Evolutionary conservation across 2,113 vertebrate genomes (phyloP), one percentile per base, ranked within the genome.

Genomic region (Diadophis punctatus): DNA sequence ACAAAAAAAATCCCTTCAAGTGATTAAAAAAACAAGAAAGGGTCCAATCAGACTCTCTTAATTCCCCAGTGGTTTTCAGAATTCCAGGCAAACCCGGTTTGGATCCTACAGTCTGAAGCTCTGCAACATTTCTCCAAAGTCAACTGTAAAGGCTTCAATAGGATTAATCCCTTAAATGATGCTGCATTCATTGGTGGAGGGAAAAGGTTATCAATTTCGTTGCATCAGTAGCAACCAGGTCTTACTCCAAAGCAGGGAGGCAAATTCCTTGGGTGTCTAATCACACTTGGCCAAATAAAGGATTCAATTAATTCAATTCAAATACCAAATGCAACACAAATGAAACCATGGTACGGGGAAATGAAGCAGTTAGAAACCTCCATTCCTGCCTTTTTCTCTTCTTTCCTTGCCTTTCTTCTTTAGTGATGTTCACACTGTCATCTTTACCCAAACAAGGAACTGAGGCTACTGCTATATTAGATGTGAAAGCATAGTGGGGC

Each of bases 21-120:
- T 80, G 16, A 43, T 80, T 22, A 68, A 7, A 68, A 30, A n/a
- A 39, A 80, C 2, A 6, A 80, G 74, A 27, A 22, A 88, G 0
- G 1, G 80, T 56, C 22, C 2, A 0, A 7, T 0, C 25, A 53
- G 0, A 0, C 0, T 30, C 14, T 2, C 10, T 30, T 20, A 14
- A 0, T 51, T 39, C 4, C 43, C 14, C 43, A 91, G 39, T 11
- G 0, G 22, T 16, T 34, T 39, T 60, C 43, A 9, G 34, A 43
- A 43, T 8, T 20, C 68, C 34, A 11, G 39, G 22, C 0, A 0
- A 48, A 91, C 7, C 51, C 11, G 3, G 51, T 4, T 0, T 9
- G 68, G 58, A 8, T 0, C 48, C 25, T 11, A 34, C 34, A 46
- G 51, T 9, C 34, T 12, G 55, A 53, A 30, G 10, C 25, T 34